phyloP scores from a whole-genome alignment of 2,888 invertebrate species.

The Scelioninae gen. 1 region DNA sequence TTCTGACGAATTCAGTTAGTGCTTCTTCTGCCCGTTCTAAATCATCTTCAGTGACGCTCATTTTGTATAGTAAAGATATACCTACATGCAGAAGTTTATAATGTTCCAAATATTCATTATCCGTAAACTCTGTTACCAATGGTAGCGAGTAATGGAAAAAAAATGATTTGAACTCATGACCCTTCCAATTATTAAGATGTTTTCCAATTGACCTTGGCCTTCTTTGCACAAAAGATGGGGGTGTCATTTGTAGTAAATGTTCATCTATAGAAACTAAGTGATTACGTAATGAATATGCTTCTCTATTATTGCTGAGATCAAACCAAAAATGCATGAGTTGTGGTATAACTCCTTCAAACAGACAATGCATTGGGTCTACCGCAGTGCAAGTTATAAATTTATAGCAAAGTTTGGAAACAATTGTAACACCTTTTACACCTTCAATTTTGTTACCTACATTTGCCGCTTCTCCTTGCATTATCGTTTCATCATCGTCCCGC shows the following conservation, averaged over 20 bases:
- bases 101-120: slow-evolving; percentile 63
- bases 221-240: slow-evolving; percentile 61
- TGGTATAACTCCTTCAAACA: slow-evolving; percentile 49
- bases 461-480: too few relatives aligned
- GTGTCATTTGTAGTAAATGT: slow-evolving; percentile 18
- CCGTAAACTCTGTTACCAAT: slow-evolving; percentile 67
- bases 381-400: slow-evolving; percentile 39
- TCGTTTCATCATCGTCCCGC: too few relatives aligned
- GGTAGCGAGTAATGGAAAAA: slow-evolving; percentile 69
- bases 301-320: slow-evolving; percentile 3
- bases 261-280: slow-evolving; percentile 19
- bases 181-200: slow-evolving; percentile 69
- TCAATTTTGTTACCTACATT: too few relatives aligned
- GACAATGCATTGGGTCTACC: slow-evolving; percentile 61
- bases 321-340: slow-evolving; percentile 44
- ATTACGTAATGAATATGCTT: slow-evolving; percentile 25
- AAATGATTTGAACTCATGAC: slow-evolving; percentile 68
- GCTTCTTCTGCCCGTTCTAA: slow-evolving; percentile 40
- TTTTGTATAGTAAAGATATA: slow-evolving; percentile 59
- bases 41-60: slow-evolving; percentile 55
- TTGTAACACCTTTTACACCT: too few relatives aligned
- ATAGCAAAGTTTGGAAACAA: too few relatives aligned
- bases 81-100: slow-evolving; percentile 49
- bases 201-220: slow-evolving; percentile 62
- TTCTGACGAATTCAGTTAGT: slow-evolving; percentile 59